phyloP scores from a whole-genome alignment of 2,797 vertebrate genomes.

The Microctenopoma steveboyesi region DNA sequence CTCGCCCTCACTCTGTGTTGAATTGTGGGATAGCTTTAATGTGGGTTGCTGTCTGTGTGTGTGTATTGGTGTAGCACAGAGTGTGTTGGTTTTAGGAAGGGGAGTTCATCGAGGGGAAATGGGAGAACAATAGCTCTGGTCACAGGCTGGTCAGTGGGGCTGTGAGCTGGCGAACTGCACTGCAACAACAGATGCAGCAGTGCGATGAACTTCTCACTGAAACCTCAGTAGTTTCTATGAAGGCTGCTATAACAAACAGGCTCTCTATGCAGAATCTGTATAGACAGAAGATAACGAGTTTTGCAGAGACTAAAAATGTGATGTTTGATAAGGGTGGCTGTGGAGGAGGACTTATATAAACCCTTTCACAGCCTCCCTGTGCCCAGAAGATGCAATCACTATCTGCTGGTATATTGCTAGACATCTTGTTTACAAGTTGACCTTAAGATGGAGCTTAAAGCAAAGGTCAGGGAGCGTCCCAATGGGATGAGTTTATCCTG shows the following conservation, averaged over 20 bases:
- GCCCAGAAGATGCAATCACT: conserved; percentile 1
- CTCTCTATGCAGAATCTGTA: neutral
- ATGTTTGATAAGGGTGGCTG: neutral
- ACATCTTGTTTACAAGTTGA: neutral
- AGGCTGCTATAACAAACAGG: neutral
- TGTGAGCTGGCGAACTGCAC: conserved; percentile 18
- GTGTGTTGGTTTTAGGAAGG: conserved; percentile 66
- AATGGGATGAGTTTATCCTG: neutral
- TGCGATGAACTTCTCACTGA: neutral
- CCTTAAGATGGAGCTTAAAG: conserved; percentile 1
- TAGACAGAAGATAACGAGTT: neutral
- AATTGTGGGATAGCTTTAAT: conserved; percentile 20
- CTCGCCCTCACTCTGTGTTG: conserved; percentile 21
- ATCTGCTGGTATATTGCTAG: neutral
- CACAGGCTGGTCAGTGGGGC: conserved; percentile 23
- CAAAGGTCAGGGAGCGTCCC: neutral
- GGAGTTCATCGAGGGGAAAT: conserved; percentile 64
- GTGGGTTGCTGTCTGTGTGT: neutral
- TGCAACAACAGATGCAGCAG: conserved; percentile 21
- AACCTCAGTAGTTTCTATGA: neutral
- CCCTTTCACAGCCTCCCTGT: neutral
- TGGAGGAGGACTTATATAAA: conserved; percentile 1
- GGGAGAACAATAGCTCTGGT: conserved; percentile 76
- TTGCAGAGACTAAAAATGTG: conserved; percentile 9
- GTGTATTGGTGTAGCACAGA: neutral